Conservation (phyloP, 2,797 vertebrate genomes). For the Nannoperca australis region DNA sequence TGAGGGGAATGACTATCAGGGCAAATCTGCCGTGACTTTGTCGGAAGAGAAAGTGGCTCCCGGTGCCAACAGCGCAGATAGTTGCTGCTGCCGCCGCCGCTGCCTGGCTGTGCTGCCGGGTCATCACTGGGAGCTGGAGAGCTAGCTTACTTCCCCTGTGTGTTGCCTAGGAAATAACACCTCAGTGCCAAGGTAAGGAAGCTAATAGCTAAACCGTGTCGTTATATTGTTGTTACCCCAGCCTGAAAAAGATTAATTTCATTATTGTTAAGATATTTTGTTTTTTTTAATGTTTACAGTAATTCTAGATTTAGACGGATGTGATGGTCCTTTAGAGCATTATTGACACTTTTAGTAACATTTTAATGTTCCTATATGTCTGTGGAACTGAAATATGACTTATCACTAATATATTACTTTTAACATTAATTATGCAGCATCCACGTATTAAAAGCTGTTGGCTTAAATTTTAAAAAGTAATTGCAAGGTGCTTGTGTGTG, state of each 20-base stretch:
- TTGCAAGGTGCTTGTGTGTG: background rate
- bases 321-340: background rate
- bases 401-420: background rate
- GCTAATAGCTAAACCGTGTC: background rate
- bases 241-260: background rate
- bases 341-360: background rate
- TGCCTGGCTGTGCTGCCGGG: background rate
- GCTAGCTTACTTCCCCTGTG: slow-evolving; percentile 29
- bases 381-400: background rate
- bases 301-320: background rate
- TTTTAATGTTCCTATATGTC: background rate
- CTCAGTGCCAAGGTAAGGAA: slow-evolving; percentile 58
- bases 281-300: background rate
- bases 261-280: background rate
- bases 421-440: background rate
- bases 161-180: slow-evolving; percentile 47
- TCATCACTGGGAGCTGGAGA: slow-evolving; percentile 37
- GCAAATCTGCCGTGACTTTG: slow-evolving; percentile 48
- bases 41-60: slow-evolving; percentile 59
- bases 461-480: background rate
- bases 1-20: slow-evolving; percentile 46
- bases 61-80: slow-evolving; percentile 75
- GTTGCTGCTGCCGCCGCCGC: slow-evolving; percentile 5
- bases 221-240: background rate
- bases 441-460: background rate